Evolutionary conservation across 2,113 vertebrate species (phyloP).

Genomic region (Halcyon malimbica): DNA sequence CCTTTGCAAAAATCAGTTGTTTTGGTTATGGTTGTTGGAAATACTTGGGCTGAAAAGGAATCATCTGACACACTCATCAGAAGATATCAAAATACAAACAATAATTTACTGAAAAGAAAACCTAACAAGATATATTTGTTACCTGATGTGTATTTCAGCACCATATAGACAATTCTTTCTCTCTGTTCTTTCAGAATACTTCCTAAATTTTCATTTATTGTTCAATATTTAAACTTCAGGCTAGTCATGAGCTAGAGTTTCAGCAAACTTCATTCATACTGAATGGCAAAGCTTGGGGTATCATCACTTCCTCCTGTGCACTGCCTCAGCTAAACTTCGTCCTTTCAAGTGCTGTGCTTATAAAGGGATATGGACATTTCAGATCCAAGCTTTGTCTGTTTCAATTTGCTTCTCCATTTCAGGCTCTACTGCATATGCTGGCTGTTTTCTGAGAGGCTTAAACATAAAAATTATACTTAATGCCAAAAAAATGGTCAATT

Average conservation of each 20-base stretch:
- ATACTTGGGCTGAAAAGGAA: background rate
- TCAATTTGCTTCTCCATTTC: background rate
- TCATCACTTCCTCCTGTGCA: background rate
- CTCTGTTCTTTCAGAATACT: background rate
- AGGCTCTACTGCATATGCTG: background rate
- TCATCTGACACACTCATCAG: background rate
- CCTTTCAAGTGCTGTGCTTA: background rate
- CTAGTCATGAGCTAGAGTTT: background rate
- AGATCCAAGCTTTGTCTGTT: background rate
- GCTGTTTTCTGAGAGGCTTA: background rate
- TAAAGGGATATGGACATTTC: background rate
- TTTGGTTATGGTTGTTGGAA: background rate
- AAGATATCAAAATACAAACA: background rate
- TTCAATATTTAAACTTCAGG: background rate
- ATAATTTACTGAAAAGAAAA: background rate
- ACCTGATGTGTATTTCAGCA: background rate
- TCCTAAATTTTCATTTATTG: background rate
- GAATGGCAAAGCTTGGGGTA: background rate
- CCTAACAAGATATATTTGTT: background rate
- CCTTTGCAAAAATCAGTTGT: background rate
- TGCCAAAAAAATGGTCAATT: background rate
- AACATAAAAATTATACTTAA: background rate
- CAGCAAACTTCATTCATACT: background rate
- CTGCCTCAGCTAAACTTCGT: background rate
- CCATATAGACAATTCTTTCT: background rate